Conservation (phyloP, 1,140 invertebrate species). For the Maconellicoccus hirsutus region DNA sequence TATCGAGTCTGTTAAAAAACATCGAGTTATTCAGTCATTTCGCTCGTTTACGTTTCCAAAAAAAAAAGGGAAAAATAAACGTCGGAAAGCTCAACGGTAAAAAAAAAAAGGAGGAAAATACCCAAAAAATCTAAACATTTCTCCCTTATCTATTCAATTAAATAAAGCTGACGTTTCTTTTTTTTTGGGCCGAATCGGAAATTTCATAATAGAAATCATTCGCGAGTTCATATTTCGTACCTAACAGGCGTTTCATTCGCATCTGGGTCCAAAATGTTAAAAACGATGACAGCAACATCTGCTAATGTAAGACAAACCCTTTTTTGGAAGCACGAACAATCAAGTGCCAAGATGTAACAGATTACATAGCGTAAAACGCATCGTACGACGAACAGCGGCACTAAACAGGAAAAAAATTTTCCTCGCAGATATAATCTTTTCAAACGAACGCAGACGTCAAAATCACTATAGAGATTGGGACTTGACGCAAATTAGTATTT, state of each 20-base stretch:
- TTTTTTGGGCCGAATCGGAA: too few species aligned
- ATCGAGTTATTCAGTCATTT: too few species aligned
- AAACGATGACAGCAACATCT: conserved; percentile 2
- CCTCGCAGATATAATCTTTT: neutral
- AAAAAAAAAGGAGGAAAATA: neutral
- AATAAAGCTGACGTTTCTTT: too few species aligned
- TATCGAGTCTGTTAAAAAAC: too few species aligned
- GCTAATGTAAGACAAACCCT: neutral
- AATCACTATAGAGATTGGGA: neutral
- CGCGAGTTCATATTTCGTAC: neutral
- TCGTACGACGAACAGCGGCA: neutral
- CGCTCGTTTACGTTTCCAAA: neutral
- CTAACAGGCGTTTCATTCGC: neutral
- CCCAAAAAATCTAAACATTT: too few species aligned
- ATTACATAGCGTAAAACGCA: neutral
- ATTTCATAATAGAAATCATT: neutral
- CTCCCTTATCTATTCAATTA: too few species aligned
- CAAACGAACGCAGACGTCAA: neutral
- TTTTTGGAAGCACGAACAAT: neutral
- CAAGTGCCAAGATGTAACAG: neutral
- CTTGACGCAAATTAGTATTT: conserved; percentile 5
- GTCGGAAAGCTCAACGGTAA: neutral
- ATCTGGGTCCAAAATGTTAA: neutral
- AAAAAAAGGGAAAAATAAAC: neutral
- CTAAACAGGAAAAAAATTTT: neutral